Evolutionary conservation across 2,113 vertebrate species (phyloP).

Genomic region (Anarhynchus alexandrinus): DNA sequence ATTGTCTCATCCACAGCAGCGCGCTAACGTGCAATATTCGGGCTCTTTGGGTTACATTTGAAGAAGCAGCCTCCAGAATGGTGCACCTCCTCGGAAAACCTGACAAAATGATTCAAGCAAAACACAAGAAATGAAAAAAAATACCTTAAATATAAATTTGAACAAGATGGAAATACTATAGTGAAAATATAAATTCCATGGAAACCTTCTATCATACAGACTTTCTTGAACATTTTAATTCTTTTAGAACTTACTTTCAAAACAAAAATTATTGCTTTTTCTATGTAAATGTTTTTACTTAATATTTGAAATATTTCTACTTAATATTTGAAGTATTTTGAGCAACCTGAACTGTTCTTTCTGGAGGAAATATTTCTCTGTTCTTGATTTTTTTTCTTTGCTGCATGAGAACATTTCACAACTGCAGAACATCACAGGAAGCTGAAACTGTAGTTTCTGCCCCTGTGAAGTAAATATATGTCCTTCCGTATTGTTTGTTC

Average conservation of each 20-base stretch:
- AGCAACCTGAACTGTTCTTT: not conserved
- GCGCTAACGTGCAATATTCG: not conserved
- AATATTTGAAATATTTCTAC: not conserved
- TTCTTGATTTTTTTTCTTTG: not conserved
- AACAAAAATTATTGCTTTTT: not conserved
- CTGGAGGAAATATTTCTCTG: not conserved
- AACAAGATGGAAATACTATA: not conserved
- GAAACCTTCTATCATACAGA: not conserved
- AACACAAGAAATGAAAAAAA: not conserved
- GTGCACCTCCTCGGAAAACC: not conserved
- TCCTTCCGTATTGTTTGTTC: not conserved
- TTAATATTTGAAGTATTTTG: not conserved
- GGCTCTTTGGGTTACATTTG: not conserved
- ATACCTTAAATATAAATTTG: not conserved
- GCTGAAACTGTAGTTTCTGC: not conserved
- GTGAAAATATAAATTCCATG: fast-evolving
- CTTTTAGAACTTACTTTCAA: not conserved
- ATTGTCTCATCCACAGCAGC: slow-evolving; percentile 4
- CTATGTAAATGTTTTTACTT: not conserved
- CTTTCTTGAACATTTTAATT: not conserved
- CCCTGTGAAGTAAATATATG: not conserved
- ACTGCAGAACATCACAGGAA: not conserved
- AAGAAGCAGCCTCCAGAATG: not conserved
- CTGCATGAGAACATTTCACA: not conserved
- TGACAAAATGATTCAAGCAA: not conserved